Base-by-base conservation (phyloP, 2,113 vertebrate species). In the Hyla sarda region DNA sequence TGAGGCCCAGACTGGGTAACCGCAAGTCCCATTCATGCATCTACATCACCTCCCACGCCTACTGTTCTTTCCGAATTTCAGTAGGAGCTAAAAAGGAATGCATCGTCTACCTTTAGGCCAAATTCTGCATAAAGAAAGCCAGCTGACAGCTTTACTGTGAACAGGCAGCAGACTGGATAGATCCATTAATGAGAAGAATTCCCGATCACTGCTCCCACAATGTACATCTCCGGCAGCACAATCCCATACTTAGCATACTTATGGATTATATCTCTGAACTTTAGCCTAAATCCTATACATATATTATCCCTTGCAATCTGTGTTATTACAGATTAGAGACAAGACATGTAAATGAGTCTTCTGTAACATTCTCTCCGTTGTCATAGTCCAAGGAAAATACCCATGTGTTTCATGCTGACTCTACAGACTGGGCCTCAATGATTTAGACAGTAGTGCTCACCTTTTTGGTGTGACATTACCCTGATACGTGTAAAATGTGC, bases 211-310 rank as follows among this genome's bases (percentile, higher is more conserved):
- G 76, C 62, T 32, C 25, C 62, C 50, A 47, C 30, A 23, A 32
- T 28, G 25, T 28, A 83, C 56, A 41, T 74, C 32, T 74, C 30
- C 30, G 17, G 30, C 23, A 19, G 23, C 32, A 60, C 71, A 74
- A 52, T 73, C 76, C 76, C 65, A 86, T 86, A 73, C 77, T 86
- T 81, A 58, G 65, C 76, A 69, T 86, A 78, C 76, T 56, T 72
- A 72, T 56, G 75, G 75, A 85, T 85, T 85, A 79, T 30, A 37
- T 60, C 48, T 10, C 19, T n/a, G 23, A 79, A 50, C 72, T n/a
- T 34, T 58, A 21, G 76, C 52, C 84, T 72, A 60, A 67, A 80
- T 81, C 34, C 60, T 25, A 37, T 45, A 25, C 9, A 34, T 72
- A 45, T 74, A 60, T 84, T 45, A 48, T 73, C 76, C 52, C 56